Evolutionary conservation across 2,888 invertebrate genomes (phyloP), one percentile per base, ranked within the genome.

Genomic region (Machimus atricapillus): DNA sequence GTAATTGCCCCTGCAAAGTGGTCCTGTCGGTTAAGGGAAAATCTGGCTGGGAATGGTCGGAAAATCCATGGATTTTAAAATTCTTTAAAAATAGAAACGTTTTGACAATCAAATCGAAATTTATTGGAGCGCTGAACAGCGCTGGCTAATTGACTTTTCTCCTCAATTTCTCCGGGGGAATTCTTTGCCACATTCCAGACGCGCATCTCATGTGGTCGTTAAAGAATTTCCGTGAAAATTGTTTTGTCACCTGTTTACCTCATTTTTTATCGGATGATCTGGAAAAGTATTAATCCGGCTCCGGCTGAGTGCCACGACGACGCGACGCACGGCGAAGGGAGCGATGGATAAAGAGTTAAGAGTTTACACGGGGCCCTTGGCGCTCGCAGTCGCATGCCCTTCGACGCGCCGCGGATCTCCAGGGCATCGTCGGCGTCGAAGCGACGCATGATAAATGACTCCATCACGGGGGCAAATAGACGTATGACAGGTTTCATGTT

Each of bases 221-320:
- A 87, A 85, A 87, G 86, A 88, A 87, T 81, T 87, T 87, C 79
- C 81, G 86, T 87, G 88, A 87, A 88, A 88, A 88, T 87, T 88
- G 87, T 88, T 88, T 88, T 88, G 88, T 88, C 88, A 88, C 88
- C 88, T 88, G 88, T 83, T 87, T 87, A 86, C 58, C 86, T 88
- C 88, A 88, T 88, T 88, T 88, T 88, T 88, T 88, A 88, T 88
- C 87, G 66, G 58, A 37, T 86, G 74, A 66, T 43, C 31, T 66
- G 73, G 23, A 73, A 46, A 83, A 73, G 40, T 73, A 37, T 73
- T 83, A 83, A 83, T 66, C 83, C 83, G 43, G 31, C 40, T 73
- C 66, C 43, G 58, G 83, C 79, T 66, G 73, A 66, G 79, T 40
- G 79, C 19, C 12, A 12, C n/a, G 46, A 12, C 37, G 40, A 8